Conservation (phyloP, 2,888 invertebrate species). For the Pyrrhosoma nymphula region DNA sequence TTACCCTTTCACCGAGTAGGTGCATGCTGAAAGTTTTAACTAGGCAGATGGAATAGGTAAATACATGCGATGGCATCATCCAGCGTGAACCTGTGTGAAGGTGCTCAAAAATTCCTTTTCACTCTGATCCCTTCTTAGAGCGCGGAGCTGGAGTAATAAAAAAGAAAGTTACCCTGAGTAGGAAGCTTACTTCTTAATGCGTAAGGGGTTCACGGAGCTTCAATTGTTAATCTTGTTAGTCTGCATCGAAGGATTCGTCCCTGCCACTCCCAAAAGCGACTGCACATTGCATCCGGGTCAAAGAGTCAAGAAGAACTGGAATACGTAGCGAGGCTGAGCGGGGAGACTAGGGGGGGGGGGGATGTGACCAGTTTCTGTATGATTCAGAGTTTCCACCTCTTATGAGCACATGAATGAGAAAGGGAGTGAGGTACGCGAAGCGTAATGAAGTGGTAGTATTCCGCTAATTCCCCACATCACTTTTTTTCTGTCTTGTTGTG, state of each 20-base stretch:
- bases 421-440: background rate
- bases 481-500: no score
- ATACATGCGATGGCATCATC: background rate
- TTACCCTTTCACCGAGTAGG: background rate
- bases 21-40: background rate
- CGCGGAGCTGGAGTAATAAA: background rate
- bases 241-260: conserved; percentile 31
- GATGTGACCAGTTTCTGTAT: no score
- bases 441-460: background rate
- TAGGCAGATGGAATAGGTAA: background rate
- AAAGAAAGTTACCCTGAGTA: background rate
- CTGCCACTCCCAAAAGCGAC: background rate
- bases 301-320: conserved; percentile 43
- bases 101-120: conserved; percentile 24
- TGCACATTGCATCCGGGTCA: conserved; percentile 44
- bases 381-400: background rate
- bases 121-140: background rate
- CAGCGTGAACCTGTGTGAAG: background rate
- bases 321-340: background rate
- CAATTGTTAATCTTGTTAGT: conserved; percentile 51
- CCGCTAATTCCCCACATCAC: background rate
- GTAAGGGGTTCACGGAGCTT: background rate
- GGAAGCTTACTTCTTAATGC: background rate
- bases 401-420: background rate
- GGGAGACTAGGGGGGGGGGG: background rate